These are phyloP conservation scores for Ictalurus furcatus DNA, from an alignment of 2,113 vertebrate species.

Conservation along the genomic window DNA sequence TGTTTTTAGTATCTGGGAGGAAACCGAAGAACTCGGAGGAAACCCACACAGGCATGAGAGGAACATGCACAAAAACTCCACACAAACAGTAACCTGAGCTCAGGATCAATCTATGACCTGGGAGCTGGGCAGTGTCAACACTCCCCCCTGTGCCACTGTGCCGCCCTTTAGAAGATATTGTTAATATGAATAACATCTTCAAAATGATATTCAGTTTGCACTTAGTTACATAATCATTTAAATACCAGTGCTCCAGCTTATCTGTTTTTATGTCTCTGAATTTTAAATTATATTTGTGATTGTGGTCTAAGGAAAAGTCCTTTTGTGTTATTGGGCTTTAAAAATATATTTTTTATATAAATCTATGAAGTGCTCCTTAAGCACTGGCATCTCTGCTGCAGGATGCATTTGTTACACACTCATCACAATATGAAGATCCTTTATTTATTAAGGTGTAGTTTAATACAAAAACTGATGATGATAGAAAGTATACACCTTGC, in stretches of 20 bases:
- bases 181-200: neutral
- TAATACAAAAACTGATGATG: neutral
- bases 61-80: neutral
- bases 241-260: slow-evolving; percentile 14
- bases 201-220: neutral
- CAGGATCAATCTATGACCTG: neutral
- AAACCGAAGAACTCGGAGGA: neutral
- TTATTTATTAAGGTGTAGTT: neutral
- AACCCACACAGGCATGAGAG: neutral
- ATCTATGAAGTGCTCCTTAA: slow-evolving; percentile 5
- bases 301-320: neutral
- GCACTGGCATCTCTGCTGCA: neutral
- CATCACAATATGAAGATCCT: neutral
- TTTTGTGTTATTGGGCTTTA: neutral
- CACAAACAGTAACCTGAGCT: neutral
- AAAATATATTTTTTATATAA: neutral
- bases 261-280: neutral
- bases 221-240: slow-evolving; percentile 12
- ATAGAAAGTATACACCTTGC: neutral
- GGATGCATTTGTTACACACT: neutral
- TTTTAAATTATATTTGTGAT: neutral
- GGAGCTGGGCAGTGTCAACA: neutral
- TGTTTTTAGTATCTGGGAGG: neutral
- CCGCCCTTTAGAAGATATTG: neutral
- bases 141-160: no score